Percentiles rank a stretch among this genome's conserved stretches.
phyloP scores from a whole-genome alignment of 2,113 vertebrate species.

The Ptyas mucosa region DNA sequence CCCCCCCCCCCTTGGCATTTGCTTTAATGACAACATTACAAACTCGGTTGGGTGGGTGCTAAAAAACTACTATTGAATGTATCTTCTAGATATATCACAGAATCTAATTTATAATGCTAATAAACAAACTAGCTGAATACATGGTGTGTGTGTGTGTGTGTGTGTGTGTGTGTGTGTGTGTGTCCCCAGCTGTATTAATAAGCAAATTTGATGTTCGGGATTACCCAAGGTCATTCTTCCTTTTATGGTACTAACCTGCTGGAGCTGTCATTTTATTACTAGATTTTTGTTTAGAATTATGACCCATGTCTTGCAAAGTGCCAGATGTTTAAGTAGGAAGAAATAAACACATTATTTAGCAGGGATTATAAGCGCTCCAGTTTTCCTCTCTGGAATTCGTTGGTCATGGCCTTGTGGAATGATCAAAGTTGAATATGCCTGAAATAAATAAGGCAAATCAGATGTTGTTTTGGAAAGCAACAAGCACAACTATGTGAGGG shows the following conservation, averaged over 20 bases:
- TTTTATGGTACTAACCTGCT: slow-evolving; percentile 43
- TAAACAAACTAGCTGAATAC: slow-evolving; percentile 50
- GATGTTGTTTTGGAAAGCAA: slow-evolving; percentile 11
- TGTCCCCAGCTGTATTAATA: slow-evolving; percentile 58
- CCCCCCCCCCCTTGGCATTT: not conserved
- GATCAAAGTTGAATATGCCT: slow-evolving; percentile 45
- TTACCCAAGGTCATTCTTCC: slow-evolving; percentile 37
- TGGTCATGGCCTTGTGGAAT: not conserved
- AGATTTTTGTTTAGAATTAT: slow-evolving; percentile 49
- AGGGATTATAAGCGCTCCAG: slow-evolving; percentile 49
- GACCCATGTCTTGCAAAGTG: slow-evolving; percentile 48
- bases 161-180: slow-evolving; percentile 3
- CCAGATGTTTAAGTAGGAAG: slow-evolving; percentile 52
- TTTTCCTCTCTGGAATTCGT: slow-evolving; percentile 24
- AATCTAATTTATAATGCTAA: slow-evolving; percentile 45
- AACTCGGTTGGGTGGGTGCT: slow-evolving; percentile 13
- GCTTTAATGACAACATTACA: slow-evolving; percentile 14
- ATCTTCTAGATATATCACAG: slow-evolving; percentile 51
- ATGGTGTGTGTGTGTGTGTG: not conserved
- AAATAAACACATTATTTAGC: slow-evolving; percentile 63
- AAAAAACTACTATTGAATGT: slow-evolving; percentile 24
- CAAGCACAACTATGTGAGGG: not conserved
- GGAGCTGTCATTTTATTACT: slow-evolving; percentile 44
- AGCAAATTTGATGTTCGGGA: slow-evolving; percentile 55
- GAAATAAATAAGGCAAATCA: slow-evolving; percentile 44